A percentile compares a stretch with the other conserved stretches of the same genome.
phyloP scores from a whole-genome alignment of 2,888 invertebrate genomes.

The Apodemia duryi region DNA sequence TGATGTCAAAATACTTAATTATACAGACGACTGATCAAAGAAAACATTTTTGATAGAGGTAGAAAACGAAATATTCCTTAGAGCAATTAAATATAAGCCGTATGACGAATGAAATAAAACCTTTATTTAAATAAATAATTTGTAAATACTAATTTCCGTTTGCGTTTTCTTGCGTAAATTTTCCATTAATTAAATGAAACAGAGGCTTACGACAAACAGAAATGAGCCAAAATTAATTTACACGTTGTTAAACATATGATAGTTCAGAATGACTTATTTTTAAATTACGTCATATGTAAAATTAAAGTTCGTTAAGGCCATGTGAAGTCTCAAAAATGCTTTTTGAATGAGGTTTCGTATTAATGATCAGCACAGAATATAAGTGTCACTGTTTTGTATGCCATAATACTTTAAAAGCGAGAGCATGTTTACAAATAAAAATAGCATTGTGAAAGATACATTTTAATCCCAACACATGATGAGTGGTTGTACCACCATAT shows the following conservation, averaged over 20 bases:
- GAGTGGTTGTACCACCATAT: no score
- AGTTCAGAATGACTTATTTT: slow-evolving; percentile 8
- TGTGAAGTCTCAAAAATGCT: no score
- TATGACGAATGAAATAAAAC: not conserved
- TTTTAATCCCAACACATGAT: no score
- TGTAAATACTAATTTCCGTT: slow-evolving; percentile 3
- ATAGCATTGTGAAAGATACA: no score
- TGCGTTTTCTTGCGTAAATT: slow-evolving; percentile 16
- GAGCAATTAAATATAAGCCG: not conserved
- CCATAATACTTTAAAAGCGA: no score
- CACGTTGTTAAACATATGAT: slow-evolving; percentile 11
- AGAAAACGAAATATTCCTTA: not conserved
- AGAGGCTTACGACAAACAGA: slow-evolving; percentile 14
- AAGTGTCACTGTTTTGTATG: no score
- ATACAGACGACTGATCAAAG: slow-evolving; percentile 10
- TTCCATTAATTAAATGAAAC: slow-evolving; percentile 16
- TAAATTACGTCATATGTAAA: not conserved
- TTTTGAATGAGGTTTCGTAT: no score
- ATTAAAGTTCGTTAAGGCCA: not conserved
- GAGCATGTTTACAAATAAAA: no score
- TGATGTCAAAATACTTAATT: slow-evolving; percentile 3
- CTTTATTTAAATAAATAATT: not conserved
- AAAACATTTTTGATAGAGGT: slow-evolving; percentile 1
- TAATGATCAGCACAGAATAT: no score
- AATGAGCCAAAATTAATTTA: slow-evolving; percentile 15